Evolutionary conservation across 2,113 vertebrate genomes (phyloP).

Genomic region (Mus spicilegus): DNA sequence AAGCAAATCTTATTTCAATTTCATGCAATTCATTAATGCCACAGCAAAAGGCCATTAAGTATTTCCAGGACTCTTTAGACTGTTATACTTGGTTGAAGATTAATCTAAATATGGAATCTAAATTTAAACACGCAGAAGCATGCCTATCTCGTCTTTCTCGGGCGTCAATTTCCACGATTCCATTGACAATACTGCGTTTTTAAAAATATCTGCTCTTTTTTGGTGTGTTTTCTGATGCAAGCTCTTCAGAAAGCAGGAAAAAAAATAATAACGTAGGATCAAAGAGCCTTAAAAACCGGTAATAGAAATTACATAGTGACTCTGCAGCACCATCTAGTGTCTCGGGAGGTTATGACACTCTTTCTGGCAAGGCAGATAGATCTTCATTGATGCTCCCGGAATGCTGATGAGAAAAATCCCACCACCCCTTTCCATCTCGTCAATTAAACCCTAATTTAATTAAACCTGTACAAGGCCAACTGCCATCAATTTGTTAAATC

Average conservation of each 20-base stretch:
- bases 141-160: slow-evolving; percentile 46
- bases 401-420: background rate
- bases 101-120: slow-evolving; percentile 70
- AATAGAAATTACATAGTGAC: background rate
- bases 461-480: background rate
- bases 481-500: background rate
- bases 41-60: slow-evolving; percentile 63
- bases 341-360: background rate
- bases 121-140: slow-evolving; percentile 65
- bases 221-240: slow-evolving; percentile 44
- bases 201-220: slow-evolving; percentile 57
- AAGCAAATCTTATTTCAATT: slow-evolving; percentile 58
- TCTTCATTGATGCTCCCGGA: background rate
- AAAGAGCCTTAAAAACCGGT: background rate
- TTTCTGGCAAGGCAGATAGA: background rate
- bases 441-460: background rate
- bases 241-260: background rate
- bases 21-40: slow-evolving; percentile 69
- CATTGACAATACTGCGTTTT: slow-evolving; percentile 59
- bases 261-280: background rate
- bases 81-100: slow-evolving; percentile 70
- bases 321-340: slow-evolving; percentile 85
- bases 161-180: slow-evolving; percentile 71
- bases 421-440: background rate
- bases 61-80: slow-evolving; percentile 65